Conservation (phyloP, 2,888 invertebrate species). For the Apotomis turbidana region DNA sequence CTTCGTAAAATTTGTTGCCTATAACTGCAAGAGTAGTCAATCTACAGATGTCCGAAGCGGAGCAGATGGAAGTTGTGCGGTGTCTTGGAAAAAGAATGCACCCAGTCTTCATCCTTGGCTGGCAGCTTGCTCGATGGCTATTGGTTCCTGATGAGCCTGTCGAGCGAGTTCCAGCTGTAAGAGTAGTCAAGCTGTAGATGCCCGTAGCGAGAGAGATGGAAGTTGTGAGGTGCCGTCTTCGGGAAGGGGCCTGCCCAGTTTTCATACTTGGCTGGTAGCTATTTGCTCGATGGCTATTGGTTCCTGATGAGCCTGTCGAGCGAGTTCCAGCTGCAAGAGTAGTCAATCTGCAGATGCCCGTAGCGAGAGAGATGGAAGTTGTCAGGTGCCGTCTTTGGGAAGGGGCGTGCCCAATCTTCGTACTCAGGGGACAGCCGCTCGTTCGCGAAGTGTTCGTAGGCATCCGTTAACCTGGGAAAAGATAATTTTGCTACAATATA, state of each 20-base stretch:
- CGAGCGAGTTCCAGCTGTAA: constrained; percentile 91
- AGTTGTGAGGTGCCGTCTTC: neutral
- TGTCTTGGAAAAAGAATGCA: too few relatives aligned
- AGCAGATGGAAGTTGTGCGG: too few relatives aligned
- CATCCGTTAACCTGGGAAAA: constrained; percentile 69
- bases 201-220: constrained; percentile 87
- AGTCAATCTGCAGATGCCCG: constrained; percentile 92
- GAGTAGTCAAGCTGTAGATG: constrained; percentile 92
- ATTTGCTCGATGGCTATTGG: constrained; percentile 53
- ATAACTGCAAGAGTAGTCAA: constrained; percentile 93
- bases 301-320: constrained; percentile 88
- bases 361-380: constrained; percentile 90
- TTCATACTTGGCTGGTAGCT: constrained; percentile 65
- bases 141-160: constrained; percentile 87
- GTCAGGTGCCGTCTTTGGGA: constrained; percentile 86
- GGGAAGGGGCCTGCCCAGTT: neutral
- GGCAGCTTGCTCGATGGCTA: constrained; percentile 41
- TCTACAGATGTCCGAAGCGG: constrained; percentile 90
- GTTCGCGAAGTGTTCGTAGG: constrained; percentile 74
- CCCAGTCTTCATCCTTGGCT: neutral
- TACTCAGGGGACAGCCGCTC: constrained; percentile 78
- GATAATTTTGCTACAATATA: constrained; percentile 13
- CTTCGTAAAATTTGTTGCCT: too few relatives aligned
- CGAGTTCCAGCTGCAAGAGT: constrained; percentile 92
- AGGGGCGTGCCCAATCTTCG: constrained; percentile 84